A percentile compares a stretch with the other conserved stretches of the same genome.
phyloP scores from a whole-genome alignment of 1,140 invertebrate genomes.

The Orchestia grillus region DNA sequence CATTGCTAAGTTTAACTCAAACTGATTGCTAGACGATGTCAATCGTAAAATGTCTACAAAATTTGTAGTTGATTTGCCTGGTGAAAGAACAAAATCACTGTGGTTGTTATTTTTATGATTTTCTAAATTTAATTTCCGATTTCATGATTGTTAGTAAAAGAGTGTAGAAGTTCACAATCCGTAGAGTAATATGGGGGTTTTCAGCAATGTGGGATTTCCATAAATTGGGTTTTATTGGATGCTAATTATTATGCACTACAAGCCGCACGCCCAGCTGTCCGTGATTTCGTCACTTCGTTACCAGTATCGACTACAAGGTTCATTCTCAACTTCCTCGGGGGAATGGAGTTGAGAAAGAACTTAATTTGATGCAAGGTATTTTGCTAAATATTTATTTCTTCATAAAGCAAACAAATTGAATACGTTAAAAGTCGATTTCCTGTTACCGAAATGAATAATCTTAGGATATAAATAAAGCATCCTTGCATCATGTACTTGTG shows the following conservation, averaged over 20 bases:
- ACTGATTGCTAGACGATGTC: background rate
- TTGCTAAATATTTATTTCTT: background rate
- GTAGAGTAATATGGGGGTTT: background rate
- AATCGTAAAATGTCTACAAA: background rate
- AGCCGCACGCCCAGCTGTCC: background rate
- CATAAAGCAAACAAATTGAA: background rate
- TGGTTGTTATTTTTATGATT: background rate
- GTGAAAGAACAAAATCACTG: background rate
- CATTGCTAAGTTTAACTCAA: background rate
- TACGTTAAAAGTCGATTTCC: background rate
- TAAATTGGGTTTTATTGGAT: background rate
- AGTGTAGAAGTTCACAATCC: background rate
- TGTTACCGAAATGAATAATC: background rate
- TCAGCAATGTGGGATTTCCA: background rate
- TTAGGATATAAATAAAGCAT: background rate
- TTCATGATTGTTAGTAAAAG: background rate
- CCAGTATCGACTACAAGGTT: background rate
- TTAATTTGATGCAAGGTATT: background rate
- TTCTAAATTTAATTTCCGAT: background rate
- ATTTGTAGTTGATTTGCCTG: background rate
- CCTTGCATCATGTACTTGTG: background rate
- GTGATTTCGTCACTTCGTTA: background rate
- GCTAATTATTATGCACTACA: background rate
- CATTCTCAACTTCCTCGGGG: conserved; percentile 44
- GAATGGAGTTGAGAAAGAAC: conserved; percentile 5